Base-by-base conservation (phyloP, 2,888 invertebrate genomes). In the Stenotaenia linearis region DNA sequence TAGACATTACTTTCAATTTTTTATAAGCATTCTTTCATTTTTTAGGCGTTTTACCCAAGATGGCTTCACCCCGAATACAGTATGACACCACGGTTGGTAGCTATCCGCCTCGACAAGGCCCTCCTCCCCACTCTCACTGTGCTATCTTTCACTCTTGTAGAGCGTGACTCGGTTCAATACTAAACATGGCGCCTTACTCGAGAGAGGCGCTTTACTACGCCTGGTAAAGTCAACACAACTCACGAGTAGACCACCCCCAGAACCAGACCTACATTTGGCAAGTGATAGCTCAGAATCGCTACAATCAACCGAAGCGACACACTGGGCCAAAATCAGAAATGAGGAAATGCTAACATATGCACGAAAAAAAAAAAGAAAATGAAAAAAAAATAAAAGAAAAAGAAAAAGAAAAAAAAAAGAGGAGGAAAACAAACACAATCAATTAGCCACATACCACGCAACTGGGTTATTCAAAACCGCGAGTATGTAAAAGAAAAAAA, bases 151-250 rank as follows among this genome's bases (percentile, higher is more conserved):
- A 69, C 69, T 69, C 69, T 69, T 69, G 28, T 69, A 69, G 69
- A 69, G 69, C 28, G 69, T 69, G 69, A 69, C 69, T 69, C 69
- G 69, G 69, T 69, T 69, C 69, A 69, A 69, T 69, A 69, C 69
- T 69, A 23, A 69, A 69, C 69, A 69, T 69, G 69, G 69, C 69
- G 69, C 69, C 69, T 69, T 69, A 69, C 69, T 69, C 25, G 69
- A 10, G 69, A 69, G 69, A 69, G 69, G 69, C 69, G 69, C 69
- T 28, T 69, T 69, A 69, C 69, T 69, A 69, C 69, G 69, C 69
- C 69, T 28, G 69, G 69, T 28, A 69, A 69, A 69, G 69, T 69
- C 69, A 69, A 69, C 69, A 69, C 69, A 69, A 69, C 69, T 69
- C 69, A 69, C 69, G 28, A 69, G 69, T 69, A 69, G 69, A 69